Conservation (phyloP, 2,113 vertebrate species). For the Plectropomus leopardus region DNA sequence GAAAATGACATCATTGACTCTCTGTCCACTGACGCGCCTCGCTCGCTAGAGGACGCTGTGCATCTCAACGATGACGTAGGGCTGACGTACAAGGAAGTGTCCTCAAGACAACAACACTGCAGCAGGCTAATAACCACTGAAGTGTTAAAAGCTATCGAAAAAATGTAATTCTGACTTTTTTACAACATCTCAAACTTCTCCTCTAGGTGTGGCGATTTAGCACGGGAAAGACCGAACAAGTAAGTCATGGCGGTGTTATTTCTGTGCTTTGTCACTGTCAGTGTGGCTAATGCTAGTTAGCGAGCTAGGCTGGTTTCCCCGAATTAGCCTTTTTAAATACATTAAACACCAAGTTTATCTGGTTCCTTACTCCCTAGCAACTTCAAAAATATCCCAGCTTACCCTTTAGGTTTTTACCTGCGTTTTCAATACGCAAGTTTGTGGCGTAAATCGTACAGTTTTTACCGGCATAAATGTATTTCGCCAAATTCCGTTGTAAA, state of each 20-base stretch:
- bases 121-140: background rate
- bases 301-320: background rate
- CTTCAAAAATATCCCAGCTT: background rate
- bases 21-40: accelerated
- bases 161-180: background rate
- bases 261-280: background rate
- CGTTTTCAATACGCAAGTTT: background rate
- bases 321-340: background rate
- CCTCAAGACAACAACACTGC: background rate
- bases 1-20: constrained; percentile 61
- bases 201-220: background rate
- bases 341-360: background rate
- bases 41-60: constrained; percentile 64
- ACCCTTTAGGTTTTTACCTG: no score
- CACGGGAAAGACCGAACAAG: constrained; percentile 9
- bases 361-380: background rate
- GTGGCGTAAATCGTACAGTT: background rate
- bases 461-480: no score
- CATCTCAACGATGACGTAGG: constrained; percentile 15
- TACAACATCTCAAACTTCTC: accelerated
- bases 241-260: constrained; percentile 42
- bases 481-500: background rate
- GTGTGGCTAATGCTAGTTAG: constrained; percentile 22
- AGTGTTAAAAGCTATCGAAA: background rate
- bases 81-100: constrained; percentile 65